Percentiles rank a stretch among this genome's conserved stretches.
Conservation (phyloP, 2,888 invertebrate species). For the Chrysolina oricalcia region DNA sequence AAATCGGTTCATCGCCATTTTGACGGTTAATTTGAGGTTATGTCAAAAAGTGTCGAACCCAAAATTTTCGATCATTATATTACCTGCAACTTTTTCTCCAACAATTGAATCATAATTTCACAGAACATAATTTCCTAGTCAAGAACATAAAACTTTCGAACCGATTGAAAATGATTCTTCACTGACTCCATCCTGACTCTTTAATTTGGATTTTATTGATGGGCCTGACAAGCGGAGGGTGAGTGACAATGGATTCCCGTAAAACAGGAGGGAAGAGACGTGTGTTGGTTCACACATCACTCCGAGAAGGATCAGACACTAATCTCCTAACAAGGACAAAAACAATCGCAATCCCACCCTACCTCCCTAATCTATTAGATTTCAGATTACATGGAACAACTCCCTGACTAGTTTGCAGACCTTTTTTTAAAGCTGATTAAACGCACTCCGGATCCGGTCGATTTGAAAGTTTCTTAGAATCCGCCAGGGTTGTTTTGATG, state of each 20-base stretch:
- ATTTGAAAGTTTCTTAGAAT: slow-evolving; percentile 20
- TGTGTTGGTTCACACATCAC: slow-evolving; percentile 71
- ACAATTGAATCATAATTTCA: no score
- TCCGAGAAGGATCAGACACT: slow-evolving; percentile 69
- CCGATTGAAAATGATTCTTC: background rate
- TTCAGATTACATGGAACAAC: slow-evolving; percentile 49
- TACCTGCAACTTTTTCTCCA: no score
- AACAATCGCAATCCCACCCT: slow-evolving; percentile 66
- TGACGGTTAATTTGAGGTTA: no score
- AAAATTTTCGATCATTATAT: no score
- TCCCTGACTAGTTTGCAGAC: slow-evolving; percentile 25
- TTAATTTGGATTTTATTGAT: slow-evolving; percentile 23
- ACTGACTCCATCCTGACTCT: slow-evolving; percentile 4
- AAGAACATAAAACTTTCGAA: background rate
- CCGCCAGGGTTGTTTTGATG: background rate
- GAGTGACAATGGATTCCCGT: slow-evolving; percentile 27
- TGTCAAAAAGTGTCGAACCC: no score
- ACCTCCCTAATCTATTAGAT: slow-evolving; percentile 52
- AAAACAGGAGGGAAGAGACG: slow-evolving; percentile 45
- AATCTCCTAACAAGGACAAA: slow-evolving; percentile 72
- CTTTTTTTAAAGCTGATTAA: slow-evolving; percentile 32
- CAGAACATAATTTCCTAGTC: background rate
- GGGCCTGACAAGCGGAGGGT: slow-evolving; percentile 17
- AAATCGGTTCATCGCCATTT: no score
- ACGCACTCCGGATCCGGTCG: slow-evolving; percentile 6